A percentile compares a stretch with the other conserved stretches of the same genome.
phyloP scores from a whole-genome alignment of 2,888 invertebrate species.

The Theristus sp. region DNA sequence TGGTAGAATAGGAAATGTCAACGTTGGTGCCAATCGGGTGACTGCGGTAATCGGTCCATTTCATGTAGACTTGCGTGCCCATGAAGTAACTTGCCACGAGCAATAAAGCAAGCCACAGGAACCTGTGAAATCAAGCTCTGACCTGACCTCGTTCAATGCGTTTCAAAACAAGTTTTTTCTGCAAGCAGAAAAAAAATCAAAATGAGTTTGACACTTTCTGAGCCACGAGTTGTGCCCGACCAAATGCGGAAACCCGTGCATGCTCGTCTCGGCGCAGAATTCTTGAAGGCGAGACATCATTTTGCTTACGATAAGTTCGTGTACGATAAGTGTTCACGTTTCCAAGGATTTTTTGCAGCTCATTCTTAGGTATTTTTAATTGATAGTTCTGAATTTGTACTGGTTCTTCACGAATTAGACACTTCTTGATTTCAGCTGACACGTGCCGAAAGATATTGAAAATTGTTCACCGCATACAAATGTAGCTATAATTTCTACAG shows the following conservation, averaged over 20 bases:
- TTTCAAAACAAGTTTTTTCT: not conserved
- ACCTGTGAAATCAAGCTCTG: not conserved
- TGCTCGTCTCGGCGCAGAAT: not conserved
- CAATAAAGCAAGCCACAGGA: not conserved
- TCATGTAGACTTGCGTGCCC: not conserved
- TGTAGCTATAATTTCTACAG: too few species aligned
- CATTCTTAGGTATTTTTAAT: too few species aligned
- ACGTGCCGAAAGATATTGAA: too few species aligned
- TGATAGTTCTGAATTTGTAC: too few species aligned
- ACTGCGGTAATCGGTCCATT: not conserved
- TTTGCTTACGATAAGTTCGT: too few species aligned
- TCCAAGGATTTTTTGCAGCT: too few species aligned
- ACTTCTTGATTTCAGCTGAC: too few species aligned
- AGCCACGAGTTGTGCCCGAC: not conserved
- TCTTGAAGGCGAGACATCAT: too few species aligned
- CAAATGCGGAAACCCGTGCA: not conserved
- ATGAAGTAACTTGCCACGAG: not conserved
- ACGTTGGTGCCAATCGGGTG: not conserved
- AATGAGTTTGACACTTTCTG: not conserved
- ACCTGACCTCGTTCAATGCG: not conserved
- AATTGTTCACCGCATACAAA: too few species aligned
- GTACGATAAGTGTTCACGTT: too few species aligned
- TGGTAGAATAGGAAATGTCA: not conserved
- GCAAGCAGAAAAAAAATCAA: too few species aligned
- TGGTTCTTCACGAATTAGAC: not conserved